Conservation (phyloP, 2,797 vertebrate species). For the Sebastes nivosus region DNA sequence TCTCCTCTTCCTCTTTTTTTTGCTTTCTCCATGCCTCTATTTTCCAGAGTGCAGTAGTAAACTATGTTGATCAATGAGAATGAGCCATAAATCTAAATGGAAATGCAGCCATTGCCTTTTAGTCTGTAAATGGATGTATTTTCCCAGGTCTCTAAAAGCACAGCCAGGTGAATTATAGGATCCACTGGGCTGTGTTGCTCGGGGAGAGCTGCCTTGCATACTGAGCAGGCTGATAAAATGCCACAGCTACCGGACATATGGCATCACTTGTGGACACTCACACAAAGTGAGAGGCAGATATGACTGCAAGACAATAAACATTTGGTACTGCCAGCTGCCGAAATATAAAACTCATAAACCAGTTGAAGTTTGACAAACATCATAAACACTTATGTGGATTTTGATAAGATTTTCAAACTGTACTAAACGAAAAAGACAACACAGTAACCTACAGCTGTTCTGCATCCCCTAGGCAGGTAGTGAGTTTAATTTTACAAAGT, state of each 20-base stretch:
- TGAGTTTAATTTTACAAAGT: not conserved
- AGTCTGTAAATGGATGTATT: slow-evolving; percentile 68
- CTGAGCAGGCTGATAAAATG: slow-evolving; percentile 55
- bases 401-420: not conserved
- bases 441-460: not conserved
- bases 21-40: slow-evolving; percentile 27
- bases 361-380: not conserved
- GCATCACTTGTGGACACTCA: slow-evolving; percentile 39
- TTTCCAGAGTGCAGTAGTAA: slow-evolving; percentile 67
- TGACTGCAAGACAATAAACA: slow-evolving; percentile 17
- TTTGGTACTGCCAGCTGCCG: not conserved
- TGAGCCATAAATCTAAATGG: slow-evolving; percentile 80
- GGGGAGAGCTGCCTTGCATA: slow-evolving; percentile 55
- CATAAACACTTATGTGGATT: not conserved
- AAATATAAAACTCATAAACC: not conserved
- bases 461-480: not conserved
- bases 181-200: slow-evolving; percentile 37
- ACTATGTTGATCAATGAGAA: slow-evolving; percentile 79
- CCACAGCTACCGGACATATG: slow-evolving; percentile 41
- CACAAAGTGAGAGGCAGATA: slow-evolving; percentile 20
- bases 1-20: not conserved
- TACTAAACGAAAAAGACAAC: not conserved
- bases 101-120: slow-evolving; percentile 72
- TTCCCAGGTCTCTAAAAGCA: slow-evolving; percentile 74
- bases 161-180: slow-evolving; percentile 74